Evolutionary conservation across 2,113 vertebrate genomes (phyloP).

Genomic region (Cricetomys ansorgei): DNA sequence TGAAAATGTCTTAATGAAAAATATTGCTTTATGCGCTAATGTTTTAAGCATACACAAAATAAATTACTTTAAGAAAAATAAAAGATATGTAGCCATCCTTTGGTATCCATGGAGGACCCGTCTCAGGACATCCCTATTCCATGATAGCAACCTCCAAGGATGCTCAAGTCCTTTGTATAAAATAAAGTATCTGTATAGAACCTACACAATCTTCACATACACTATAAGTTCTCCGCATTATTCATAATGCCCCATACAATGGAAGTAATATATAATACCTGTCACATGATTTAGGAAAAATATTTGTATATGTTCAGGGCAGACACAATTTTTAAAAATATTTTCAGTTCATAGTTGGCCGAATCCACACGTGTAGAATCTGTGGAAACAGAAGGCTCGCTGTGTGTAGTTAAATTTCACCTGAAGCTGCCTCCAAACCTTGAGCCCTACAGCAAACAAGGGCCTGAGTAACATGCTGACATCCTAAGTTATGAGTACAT

Average conservation of each 20-base stretch:
- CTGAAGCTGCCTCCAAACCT: not conserved
- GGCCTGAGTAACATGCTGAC: not conserved
- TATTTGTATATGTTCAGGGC: not conserved
- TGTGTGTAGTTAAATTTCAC: not conserved
- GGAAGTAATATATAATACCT: not conserved
- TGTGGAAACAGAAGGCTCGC: not conserved
- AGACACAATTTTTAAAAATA: not conserved
- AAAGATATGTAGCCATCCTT: not conserved
- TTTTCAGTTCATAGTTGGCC: not conserved
- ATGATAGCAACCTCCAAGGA: not conserved
- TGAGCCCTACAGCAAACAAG: not conserved
- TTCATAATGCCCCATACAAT: not conserved
- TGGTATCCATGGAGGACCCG: too few species aligned
- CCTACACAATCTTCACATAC: not conserved
- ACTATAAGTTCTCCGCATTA: not conserved
- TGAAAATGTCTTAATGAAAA: not conserved
- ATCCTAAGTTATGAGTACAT: not conserved
- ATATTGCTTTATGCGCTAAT: not conserved
- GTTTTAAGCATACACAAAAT: not conserved
- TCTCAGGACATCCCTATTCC: not conserved
- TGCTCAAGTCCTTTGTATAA: not conserved
- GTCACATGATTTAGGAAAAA: not conserved
- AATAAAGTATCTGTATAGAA: not conserved
- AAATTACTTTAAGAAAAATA: not conserved
- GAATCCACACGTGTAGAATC: not conserved